Evolutionary conservation across 2,797 vertebrate genomes (phyloP), one percentile per base, ranked within the genome.

Genomic region (Falco rusticolus): DNA sequence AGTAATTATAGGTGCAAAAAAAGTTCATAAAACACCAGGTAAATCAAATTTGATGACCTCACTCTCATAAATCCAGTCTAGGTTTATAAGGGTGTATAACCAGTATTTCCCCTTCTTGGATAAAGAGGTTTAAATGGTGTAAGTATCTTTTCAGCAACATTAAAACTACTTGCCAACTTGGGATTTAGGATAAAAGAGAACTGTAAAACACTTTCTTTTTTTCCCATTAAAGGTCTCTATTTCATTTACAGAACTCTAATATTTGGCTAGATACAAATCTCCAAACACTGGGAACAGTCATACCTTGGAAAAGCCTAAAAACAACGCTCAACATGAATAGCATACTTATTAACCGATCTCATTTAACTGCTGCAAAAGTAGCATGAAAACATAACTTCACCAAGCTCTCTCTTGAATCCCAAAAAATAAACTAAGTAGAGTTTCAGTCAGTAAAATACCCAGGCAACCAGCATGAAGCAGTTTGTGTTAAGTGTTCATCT

Each of bases 181-280:
- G 33, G 50, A 85, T 76, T 93, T 89, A 85, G 63, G 47, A 81
- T 50, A 86, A 92, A 75, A 87, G 33, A 72, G 69, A 96, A 79
- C 34, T 61, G 34, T 89, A 69, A 81, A 78, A 25, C 39, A 75
- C 69, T 53, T 65, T 54, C 65, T 45, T 12, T 56, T 29, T 43
- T 20, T 16, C 21, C 53, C 8, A 5, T 57, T 84, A 91, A 71
- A 69, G 25, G 41, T 89, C 74, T 82, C 37, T 41, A 22, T 76
- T 93, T 94, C 66, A 75, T 89, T 84, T 72, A 61, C 31, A 66
- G 37, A 76, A 50, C 66, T 79, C 74, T 50, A 24, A 81, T 83
- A 84, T 93, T 53, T 87, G 54, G 69, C 72, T 81, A 87, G 70
- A 83, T 53, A 86, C 61, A 80, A 64, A 68, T 41, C 54, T 66